Conservation (phyloP, 2,888 invertebrate genomes). For the Latrodectus hesperus region DNA sequence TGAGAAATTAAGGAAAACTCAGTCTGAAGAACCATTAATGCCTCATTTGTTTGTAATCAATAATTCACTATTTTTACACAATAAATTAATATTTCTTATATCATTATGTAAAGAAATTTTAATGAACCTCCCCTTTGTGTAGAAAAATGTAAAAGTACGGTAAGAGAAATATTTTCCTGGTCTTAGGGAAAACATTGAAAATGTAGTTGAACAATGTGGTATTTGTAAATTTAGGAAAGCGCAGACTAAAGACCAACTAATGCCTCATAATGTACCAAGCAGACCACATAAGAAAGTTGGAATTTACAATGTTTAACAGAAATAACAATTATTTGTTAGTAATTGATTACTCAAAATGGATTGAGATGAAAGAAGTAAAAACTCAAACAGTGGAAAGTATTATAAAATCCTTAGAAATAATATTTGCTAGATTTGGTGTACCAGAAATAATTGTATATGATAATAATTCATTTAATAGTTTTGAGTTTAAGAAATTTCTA, state of each 20-base stretch:
- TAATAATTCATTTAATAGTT: no score
- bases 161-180: constrained; percentile 13
- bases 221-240: constrained; percentile 1
- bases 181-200: constrained; percentile 4
- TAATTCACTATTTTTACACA: no score
- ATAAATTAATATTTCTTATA: not conserved
- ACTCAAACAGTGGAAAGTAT: no score
- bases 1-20: no score
- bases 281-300: constrained; percentile 3
- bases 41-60: no score
- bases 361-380: no score
- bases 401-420: no score
- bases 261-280: constrained; percentile 2
- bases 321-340: not conserved
- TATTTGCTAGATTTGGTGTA: no score
- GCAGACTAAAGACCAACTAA: constrained; percentile 4
- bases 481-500: no score
- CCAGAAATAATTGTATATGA: no score
- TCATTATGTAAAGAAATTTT: constrained; percentile 3
- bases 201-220: not conserved
- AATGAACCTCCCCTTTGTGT: constrained; percentile 9
- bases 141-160: constrained; percentile 22
- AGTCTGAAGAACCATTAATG: no score
- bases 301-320: not conserved
- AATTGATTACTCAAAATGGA: no score